Conservation (phyloP, 2,797 vertebrate species). For the Enteromius paludinosus region DNA sequence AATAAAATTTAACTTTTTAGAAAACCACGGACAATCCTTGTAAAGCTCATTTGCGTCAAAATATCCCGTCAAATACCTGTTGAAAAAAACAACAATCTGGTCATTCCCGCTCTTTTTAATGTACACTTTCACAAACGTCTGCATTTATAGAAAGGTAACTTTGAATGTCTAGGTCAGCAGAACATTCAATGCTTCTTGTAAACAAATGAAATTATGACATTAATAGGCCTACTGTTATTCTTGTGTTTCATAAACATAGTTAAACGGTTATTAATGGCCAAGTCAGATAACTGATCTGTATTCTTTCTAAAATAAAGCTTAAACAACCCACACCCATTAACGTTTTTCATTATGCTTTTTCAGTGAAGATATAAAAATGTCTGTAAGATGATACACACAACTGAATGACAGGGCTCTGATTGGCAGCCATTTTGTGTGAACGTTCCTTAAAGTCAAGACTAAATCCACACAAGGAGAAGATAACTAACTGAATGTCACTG, state of each 20-base stretch:
- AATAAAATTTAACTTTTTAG: not conserved
- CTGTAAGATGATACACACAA: not conserved
- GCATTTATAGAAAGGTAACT: not conserved
- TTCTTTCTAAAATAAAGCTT: not conserved
- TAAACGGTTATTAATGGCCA: not conserved
- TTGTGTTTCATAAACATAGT: not conserved
- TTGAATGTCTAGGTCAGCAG: not conserved
- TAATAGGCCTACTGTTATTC: not conserved
- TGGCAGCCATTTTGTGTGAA: conserved; percentile 54
- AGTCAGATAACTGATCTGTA: not conserved
- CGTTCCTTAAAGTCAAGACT: not conserved
- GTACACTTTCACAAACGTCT: not conserved
- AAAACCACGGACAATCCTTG: conserved; percentile 11
- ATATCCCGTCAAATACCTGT: conserved; percentile 7
- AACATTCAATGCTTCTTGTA: not conserved
- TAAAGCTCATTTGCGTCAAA: not conserved
- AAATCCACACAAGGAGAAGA: not conserved
- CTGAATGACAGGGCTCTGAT: not conserved
- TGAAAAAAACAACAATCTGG: not conserved
- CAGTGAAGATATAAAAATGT: not conserved
- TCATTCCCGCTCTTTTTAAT: not conserved
- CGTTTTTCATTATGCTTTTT: not conserved
- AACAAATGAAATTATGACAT: not conserved
- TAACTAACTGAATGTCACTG: not conserved
- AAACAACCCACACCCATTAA: not conserved